A percentile compares a stretch with the other conserved stretches of the same genome.
Evolutionary conservation across 64 coral and sea anemone genomes (phyloP).

Genomic region (Dendrophyllia cribrosa): DNA sequence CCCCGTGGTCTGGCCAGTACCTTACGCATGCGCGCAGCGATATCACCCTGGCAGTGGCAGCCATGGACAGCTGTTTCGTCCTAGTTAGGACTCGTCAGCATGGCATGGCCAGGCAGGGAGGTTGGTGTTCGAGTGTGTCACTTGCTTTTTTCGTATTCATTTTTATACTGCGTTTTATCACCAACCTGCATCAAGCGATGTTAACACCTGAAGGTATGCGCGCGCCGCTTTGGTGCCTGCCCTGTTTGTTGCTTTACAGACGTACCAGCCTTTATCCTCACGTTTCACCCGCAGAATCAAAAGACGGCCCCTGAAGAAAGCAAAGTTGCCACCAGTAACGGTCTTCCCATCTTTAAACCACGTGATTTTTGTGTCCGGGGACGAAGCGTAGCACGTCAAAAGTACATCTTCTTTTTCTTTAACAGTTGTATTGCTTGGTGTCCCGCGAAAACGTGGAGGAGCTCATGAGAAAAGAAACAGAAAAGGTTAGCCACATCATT

Average conservation of each 20-base stretch:
- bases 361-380: conserved; percentile 19
- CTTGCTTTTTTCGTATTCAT: not conserved
- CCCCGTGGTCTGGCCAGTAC: too few species aligned
- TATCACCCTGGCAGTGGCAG: too few species aligned
- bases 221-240: conserved; percentile 50
- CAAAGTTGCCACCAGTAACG: not conserved
- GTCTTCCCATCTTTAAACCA: conserved; percentile 79
- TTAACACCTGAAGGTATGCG: conserved; percentile 54
- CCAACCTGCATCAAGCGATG: conserved; percentile 26
- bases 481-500: too few species aligned
- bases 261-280: conserved; percentile 74
- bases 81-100: too few species aligned
- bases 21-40: too few species aligned
- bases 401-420: conserved; percentile 1
- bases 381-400: conserved; percentile 55
- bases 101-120: too few species aligned
- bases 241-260: conserved; percentile 68
- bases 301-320: not conserved
- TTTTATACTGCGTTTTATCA: not conserved
- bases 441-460: conserved; percentile 57
- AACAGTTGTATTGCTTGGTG: conserved; percentile 65
- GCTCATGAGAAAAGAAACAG: conserved; percentile 18
- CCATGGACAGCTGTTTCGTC: too few species aligned
- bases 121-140: too few species aligned
- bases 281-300: conserved; percentile 28